Evolutionary conservation across 2,113 vertebrate genomes (phyloP), one percentile per base, ranked within the genome.

Genomic region (Epinephelus cyanopodus): DNA sequence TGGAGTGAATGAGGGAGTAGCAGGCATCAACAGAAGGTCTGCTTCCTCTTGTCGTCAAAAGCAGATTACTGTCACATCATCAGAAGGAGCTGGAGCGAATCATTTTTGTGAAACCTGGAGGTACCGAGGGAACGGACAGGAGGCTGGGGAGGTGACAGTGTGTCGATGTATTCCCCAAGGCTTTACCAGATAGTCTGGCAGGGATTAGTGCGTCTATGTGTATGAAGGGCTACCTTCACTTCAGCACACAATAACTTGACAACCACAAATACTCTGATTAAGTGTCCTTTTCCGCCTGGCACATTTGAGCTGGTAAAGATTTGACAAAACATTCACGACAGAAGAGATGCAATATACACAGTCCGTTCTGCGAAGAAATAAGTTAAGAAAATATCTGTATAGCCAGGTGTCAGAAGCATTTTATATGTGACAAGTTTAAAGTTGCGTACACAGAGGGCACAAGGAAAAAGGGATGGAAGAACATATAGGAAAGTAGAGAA

Each of bases 21-120:
- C 74, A 68, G 69, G 76, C 62, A 56, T 84, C 81, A 74, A 79
- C 79, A 83, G 69, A 58, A 37, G 75, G 84, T 90, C 86, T 85
- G 77, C 65, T 63, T 68, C 71, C 61, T 66, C 85, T 65, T 39
- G 66, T 88, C 61, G 27, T 91, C 90, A 90, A 87, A 92, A 90
- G 87, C 56, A 91, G 76, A 87, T 84, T 90, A 90, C 89, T 85
- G 90, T 87, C 89, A 82, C 64, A 85, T 89, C 81, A 84, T 87
- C 91, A 93, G 79, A 86, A 76, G 79, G 78, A 86, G 86, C 85
- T 83, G 61, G 74, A 90, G 92, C 76, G 33, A 85, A 87, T 78
- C 62, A 68, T 83, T 86, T 84, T 73, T 85, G 54, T 83, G 80
- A 89, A 94, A 93, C 75, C 79, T 77, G 61, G 48, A 71, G 82